Base-by-base conservation (phyloP, 1,140 invertebrate genomes). In the Solenopsis invicta region DNA sequence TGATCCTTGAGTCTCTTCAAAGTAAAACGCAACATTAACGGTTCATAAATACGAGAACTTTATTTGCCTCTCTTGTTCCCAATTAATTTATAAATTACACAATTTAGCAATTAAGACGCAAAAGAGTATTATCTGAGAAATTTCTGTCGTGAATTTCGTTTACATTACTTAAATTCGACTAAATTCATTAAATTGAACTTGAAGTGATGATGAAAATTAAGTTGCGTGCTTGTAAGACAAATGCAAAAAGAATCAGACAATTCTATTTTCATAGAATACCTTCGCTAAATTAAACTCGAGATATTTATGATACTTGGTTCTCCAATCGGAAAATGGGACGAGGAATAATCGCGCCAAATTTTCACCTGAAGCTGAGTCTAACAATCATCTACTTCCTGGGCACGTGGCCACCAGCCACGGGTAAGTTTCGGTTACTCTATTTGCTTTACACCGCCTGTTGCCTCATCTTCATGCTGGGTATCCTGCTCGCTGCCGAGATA, bases 321-420 rank as follows among this genome's bases (percentile, higher is more conserved):
- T 74, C 1, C 67, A 48, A 45, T 18, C 4, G 8, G 10, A 54
- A 62, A 75, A 61, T 37, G 6, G n/a, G 69, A 67, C 50, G 5
- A 82, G 21, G 45, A 64, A 81, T 16, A 6, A 81, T 92, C 0
- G 62, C 41, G 29, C 86, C 92, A 1, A 91, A 94, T 85, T 87
- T 91, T 67, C 92, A 93, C 24, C 67, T 94, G 0, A 69, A 75
- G 56, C 61, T 92, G 41, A 90, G 89, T 48, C 34, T 93, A 1
- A 74, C 56, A 13, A 85, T 94, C n/a, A 78, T 93, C 34, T 87
- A 88, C 56, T 93, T 88, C 24, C 69, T 93, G 41, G 93, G 93
- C 12, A 92, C 90, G 1, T 94, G 93, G 93, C 81, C 92, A 0
- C 87, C 87, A 18, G 4, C 4, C 0, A 5, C 24, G 4, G 56